Evolutionary conservation across 2,113 vertebrate species (phyloP), one percentile per base, ranked within the genome.

Genomic region (Malurus melanocephalus): DNA sequence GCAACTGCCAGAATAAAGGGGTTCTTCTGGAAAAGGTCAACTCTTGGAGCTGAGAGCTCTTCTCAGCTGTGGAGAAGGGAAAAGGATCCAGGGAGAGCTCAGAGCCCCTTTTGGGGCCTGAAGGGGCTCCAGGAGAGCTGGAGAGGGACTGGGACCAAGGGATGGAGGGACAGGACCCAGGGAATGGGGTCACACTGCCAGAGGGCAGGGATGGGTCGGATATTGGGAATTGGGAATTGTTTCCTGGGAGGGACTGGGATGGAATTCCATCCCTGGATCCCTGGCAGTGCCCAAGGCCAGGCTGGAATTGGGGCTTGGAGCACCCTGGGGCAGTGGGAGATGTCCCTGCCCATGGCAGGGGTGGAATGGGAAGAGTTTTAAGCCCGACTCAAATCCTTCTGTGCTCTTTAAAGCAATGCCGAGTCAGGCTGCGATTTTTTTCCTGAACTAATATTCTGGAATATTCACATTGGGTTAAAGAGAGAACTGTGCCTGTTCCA

Each of bases 251-350:
- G 35, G 35, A 1, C 8, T 78, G 30, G 1, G n/a, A 38, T 38
- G 38, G 38, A 38, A 38, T 38, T 38, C 38, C 38, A 38, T 10
- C 52, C 52, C 59, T 62, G 83, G 30, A 66, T 46, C 46, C 73
- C 57, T 73, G 66, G 22, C 0, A 67, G 24, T 60, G 52, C 0
- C 52, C 66, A 6, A 42, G 40, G 28, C 16, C 30, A 23, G n/a
- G n/a, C 0, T 88, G 85, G 60, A 73, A 38, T 38, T 0, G 1
- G 19, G 7, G 24, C 21, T 52, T 12, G 59, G 45, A 52, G 24
- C 57, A 26, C 0, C 20, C 45, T 20, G 45, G 45, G 15, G 12
- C 0, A 0, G 7, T 28, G 33, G 8, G 0, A 53, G 5, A 4
- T 40, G 38, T 35, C 6, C 24, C 14, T 71, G 43, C 2, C 1